These are phyloP conservation scores for Halcyon leucocephala DNA, from an alignment of 2,797 vertebrate genomes.

Conservation along the genomic window DNA sequence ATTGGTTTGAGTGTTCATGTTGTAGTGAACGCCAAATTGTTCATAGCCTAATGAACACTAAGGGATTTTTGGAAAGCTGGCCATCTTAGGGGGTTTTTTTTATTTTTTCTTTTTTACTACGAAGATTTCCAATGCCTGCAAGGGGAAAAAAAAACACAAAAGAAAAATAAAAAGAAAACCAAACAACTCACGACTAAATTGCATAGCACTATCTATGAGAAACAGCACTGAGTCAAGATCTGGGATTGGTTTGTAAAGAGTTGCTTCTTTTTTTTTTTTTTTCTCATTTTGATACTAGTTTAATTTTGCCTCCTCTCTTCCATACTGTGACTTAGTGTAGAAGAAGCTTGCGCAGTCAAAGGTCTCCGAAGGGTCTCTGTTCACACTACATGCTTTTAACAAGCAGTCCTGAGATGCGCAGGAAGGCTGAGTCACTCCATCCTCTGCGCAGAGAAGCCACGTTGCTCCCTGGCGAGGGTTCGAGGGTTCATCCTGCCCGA, in stretches of 20 bases:
- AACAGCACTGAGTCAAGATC: slow-evolving; percentile 76
- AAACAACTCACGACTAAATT: slow-evolving; percentile 4
- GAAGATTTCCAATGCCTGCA: slow-evolving; percentile 56
- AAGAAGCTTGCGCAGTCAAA: slow-evolving; percentile 53
- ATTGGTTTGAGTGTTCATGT: slow-evolving; percentile 84
- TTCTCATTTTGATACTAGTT: slow-evolving; percentile 30
- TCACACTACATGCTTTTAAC: not conserved
- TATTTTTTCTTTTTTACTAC: not conserved
- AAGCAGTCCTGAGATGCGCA: not conserved
- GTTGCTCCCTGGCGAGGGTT: not conserved
- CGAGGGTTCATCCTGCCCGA: not conserved
- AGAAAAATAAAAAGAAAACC: too few relatives aligned
- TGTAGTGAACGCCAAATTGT: slow-evolving; percentile 81
- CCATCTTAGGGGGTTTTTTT: slow-evolving; percentile 18
- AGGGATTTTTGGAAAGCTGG: slow-evolving; percentile 68
- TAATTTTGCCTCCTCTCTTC: slow-evolving; percentile 45
- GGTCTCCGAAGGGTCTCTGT: slow-evolving; percentile 44
- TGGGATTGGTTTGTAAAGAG: slow-evolving; percentile 32
- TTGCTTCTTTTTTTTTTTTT: not conserved
- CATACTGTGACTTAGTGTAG: slow-evolving; percentile 74
- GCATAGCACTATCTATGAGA: slow-evolving; percentile 68
- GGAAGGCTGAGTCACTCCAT: not conserved
- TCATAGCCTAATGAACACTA: slow-evolving; percentile 75
- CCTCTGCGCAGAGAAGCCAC: not conserved
- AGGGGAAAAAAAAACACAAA: not conserved